Evolutionary conservation across 1,140 invertebrate genomes (phyloP), one percentile per base, ranked within the genome.

Genomic region (Phocides pigmalion): DNA sequence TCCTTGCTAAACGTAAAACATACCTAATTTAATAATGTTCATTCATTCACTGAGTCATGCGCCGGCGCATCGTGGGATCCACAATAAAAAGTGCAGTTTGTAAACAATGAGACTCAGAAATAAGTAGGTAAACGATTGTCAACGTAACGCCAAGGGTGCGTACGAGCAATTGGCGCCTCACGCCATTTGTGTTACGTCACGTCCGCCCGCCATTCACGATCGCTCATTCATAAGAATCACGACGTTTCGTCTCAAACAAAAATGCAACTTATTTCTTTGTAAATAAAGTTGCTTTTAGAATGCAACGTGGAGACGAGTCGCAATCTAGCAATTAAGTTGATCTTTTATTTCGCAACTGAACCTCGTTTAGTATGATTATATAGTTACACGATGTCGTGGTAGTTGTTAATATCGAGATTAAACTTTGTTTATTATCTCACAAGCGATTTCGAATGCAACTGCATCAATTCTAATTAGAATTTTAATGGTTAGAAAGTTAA

Each of bases 191-290:
- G 51, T 77, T 63, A 74, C 66, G 72, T 80, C 77, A 80, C 62
- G 46, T 74, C 75, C 74, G 74, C 68, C 69, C 71, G 74, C 70
- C 69, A 78, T 76, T 79, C 72, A 75, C 68, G 41, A n/a, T n/a
- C 74, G 66, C 58, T 63, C 78, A 81, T 81, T 81, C 78, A 81
- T 80, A 64, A 77, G 70, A 70, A 54, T 61, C 37, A 28, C 62
- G 44, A 14, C 63, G 51, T 53, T 6, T 28, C 35, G n/a, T 22
- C 12, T 59, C 54, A 35, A 35, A 11, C 32, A 12, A 35, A 35
- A 11, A 35, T 35, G 6, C 6, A 35, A n/a, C 25, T 50, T 63
- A 64, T 35, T 42, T 4, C 14, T 19, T 15, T 0, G 1, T 1
- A 4, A 17, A 16, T 66, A 50, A 61, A 54, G 28, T 61, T 16